phyloP scores from a whole-genome alignment of 2,113 vertebrate species.

The Actenoides hombroni region DNA sequence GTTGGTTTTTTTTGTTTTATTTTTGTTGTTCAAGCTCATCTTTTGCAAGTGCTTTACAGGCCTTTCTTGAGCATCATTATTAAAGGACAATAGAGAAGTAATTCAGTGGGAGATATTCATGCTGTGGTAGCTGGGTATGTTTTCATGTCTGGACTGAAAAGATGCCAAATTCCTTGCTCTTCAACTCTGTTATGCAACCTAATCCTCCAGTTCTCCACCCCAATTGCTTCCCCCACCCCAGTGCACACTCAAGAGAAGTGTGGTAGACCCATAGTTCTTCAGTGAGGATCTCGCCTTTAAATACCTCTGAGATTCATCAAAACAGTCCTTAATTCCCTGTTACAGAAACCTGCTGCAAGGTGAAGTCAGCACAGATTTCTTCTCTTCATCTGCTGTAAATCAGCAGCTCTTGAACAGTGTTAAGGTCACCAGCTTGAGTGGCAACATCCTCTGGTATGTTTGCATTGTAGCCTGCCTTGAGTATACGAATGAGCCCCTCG shows the following conservation, averaged over 20 bases:
- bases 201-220: neutral
- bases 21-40: neutral
- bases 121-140: neutral
- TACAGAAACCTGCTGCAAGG: neutral
- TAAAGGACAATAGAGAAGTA: neutral
- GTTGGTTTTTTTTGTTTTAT: neutral
- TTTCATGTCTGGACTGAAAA: neutral
- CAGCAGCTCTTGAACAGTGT: neutral
- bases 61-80: neutral
- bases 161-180: neutral
- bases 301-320: neutral
- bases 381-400: neutral
- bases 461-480: neutral
- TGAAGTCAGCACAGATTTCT: neutral
- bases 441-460: fast-evolving
- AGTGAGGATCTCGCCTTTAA: neutral
- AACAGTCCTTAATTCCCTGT: neutral
- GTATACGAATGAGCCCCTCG: neutral
- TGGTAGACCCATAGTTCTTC: neutral
- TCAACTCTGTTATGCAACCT: neutral
- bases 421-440: neutral
- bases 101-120: neutral
- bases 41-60: neutral
- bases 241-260: neutral
- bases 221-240: neutral